A percentile compares a stretch with the other conserved stretches of the same genome.
Evolutionary conservation across 1,140 invertebrate genomes (phyloP).

Genomic region (Tetramorium alpestre): DNA sequence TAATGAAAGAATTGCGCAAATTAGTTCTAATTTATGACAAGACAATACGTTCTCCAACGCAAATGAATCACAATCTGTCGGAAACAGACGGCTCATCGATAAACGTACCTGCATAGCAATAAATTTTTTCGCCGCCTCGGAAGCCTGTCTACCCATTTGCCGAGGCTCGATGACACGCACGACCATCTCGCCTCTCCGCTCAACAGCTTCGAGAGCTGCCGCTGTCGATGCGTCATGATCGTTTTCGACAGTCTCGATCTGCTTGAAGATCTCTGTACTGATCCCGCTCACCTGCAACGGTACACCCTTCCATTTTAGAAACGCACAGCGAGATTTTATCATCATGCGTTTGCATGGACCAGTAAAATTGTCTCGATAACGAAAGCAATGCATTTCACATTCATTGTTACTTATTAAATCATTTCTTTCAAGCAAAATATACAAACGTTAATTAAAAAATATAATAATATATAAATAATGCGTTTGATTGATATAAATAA

Average conservation of each 20-base stretch:
- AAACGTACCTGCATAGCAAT: conserved; percentile 89
- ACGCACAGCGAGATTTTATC: background rate
- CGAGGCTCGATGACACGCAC: conserved; percentile 95
- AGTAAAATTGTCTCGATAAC: conserved; percentile 43
- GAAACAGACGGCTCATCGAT: conserved; percentile 30
- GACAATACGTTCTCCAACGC: background rate
- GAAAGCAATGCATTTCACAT: background rate
- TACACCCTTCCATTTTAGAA: conserved; percentile 71
- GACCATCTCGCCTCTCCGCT: conserved; percentile 97
- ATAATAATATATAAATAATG: background rate
- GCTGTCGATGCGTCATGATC: conserved; percentile 97
- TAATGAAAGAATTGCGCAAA: conserved; percentile 18
- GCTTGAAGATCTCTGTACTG: conserved; percentile 97
- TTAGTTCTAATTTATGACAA: conserved; percentile 15
- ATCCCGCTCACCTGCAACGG: conserved; percentile 94
- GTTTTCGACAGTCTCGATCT: conserved; percentile 98
- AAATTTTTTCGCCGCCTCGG: conserved; percentile 94
- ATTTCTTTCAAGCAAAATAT: background rate
- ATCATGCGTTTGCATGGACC: background rate
- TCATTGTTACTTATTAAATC: background rate
- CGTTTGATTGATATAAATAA: background rate
- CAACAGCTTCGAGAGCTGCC: conserved; percentile 95
- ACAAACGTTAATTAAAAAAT: background rate
- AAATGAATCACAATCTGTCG: conserved; percentile 48
- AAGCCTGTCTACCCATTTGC: conserved; percentile 93